phyloP scores from a whole-genome alignment of 1,140 invertebrate genomes.

The Penaeus indicus region DNA sequence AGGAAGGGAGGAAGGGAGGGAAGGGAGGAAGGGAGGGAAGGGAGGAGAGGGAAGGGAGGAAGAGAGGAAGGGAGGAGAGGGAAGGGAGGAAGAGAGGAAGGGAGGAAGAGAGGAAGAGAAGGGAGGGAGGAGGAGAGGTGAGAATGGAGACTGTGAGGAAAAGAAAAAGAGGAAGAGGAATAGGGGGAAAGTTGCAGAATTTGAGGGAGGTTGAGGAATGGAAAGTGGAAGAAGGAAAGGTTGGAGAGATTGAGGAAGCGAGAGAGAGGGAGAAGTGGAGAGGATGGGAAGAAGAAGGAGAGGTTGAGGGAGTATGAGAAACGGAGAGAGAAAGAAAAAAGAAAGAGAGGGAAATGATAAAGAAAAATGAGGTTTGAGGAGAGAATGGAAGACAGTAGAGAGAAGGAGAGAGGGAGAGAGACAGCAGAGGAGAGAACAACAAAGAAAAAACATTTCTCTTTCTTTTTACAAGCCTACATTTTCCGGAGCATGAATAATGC shows the following conservation, averaged over 20 bases:
- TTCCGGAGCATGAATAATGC: too few relatives aligned
- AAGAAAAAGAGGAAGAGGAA: too few relatives aligned
- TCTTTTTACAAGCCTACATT: not conserved
- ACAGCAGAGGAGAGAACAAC: not conserved
- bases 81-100: not conserved
- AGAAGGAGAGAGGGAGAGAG: slow-evolving; percentile 28
- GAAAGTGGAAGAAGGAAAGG: not conserved
- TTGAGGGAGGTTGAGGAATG: not conserved
- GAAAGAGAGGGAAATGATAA: not conserved
- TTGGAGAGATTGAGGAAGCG: too few relatives aligned
- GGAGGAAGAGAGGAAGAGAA: not conserved
- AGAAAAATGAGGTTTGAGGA: not conserved
- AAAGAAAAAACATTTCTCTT: not conserved
- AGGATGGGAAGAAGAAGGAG: not conserved
- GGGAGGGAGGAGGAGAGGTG: not conserved
- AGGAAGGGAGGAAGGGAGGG: too few relatives aligned
- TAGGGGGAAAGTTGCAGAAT: not conserved
- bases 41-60: not conserved
- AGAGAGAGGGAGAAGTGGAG: not conserved
- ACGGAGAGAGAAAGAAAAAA: too few relatives aligned
- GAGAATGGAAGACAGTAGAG: slow-evolving; percentile 1
- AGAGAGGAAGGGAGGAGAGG: not conserved
- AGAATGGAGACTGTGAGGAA: too few relatives aligned
- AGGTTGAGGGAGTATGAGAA: not conserved
- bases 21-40: not conserved